Evolutionary conservation across 2,888 invertebrate genomes (phyloP).

Genomic region (Arrhopalites spinosus): DNA sequence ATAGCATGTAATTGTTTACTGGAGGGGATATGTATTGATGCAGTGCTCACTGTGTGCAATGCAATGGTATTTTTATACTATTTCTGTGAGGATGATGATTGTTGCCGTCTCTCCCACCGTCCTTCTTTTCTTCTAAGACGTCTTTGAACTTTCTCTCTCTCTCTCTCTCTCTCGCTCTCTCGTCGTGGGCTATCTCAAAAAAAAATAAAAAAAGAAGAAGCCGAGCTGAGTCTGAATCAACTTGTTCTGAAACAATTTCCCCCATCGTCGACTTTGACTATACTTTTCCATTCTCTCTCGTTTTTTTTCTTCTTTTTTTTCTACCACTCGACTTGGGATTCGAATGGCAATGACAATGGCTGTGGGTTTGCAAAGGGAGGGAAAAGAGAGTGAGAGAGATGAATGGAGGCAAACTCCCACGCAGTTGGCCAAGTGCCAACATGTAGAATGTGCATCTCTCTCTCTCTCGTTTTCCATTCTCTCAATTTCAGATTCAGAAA

Average conservation of each 20-base stretch:
- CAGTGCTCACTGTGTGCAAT: not conserved
- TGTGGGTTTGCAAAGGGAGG: not conserved
- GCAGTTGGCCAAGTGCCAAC: conserved; percentile 31
- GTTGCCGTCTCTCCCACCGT: too few species aligned
- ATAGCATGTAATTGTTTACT: not conserved
- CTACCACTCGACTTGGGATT: not conserved
- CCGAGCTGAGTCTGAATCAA: too few species aligned
- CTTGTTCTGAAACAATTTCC: too few species aligned
- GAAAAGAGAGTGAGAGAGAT: conserved; percentile 16
- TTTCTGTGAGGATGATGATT: too few species aligned
- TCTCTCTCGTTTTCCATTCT: not conserved
- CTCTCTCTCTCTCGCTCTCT: not conserved
- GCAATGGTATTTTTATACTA: too few species aligned
- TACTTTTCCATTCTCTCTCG: conserved; percentile 13
- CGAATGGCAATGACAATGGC: not conserved
- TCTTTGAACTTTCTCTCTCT: too few species aligned
- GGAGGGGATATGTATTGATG: conserved; percentile 12
- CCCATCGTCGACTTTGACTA: not conserved
- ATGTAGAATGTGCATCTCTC: not conserved
- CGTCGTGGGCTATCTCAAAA: too few species aligned
- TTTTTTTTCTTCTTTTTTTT: not conserved
- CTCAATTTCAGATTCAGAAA: not conserved
- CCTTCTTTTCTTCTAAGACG: too few species aligned
- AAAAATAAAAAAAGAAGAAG: too few species aligned
- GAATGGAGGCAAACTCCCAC: conserved; percentile 37